Conservation (phyloP, 53 echinoderm and acorn worm species). For the Apostichopus leukothele region DNA sequence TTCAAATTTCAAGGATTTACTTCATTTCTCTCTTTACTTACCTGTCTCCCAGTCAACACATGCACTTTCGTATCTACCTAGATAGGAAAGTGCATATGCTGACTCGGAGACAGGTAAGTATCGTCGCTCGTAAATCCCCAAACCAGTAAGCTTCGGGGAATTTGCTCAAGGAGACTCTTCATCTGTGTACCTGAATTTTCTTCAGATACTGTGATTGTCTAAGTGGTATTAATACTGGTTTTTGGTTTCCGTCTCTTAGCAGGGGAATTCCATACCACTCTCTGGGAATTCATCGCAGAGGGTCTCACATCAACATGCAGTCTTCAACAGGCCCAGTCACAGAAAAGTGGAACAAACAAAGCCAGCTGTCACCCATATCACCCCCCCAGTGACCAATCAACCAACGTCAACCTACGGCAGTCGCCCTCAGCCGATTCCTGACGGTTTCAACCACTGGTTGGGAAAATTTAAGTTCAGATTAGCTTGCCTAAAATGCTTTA, state of each 20-base stretch:
- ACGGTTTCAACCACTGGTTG: not conserved
- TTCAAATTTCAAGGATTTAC: no score
- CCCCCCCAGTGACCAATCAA: not conserved
- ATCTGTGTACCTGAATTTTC: not conserved
- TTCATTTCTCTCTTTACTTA: no score
- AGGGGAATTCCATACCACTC: not conserved
- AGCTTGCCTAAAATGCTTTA: constrained; percentile 4
- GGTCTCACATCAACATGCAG: not conserved
- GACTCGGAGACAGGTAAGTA: no score
- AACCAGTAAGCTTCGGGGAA: not conserved
- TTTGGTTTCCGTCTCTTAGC: no score
- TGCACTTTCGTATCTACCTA: no score
- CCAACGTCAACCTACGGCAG: not conserved
- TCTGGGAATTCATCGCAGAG: not conserved
- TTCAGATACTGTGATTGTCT: not conserved
- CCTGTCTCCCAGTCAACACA: no score
- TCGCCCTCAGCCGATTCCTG: not conserved
- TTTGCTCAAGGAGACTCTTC: not conserved
- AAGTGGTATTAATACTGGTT: not conserved
- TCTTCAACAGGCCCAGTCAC: not conserved
- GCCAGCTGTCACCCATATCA: not conserved
- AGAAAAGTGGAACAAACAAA: no score
- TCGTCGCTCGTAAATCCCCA: no score
- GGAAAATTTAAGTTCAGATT: not conserved
- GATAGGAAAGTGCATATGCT: no score